phyloP scores from a whole-genome alignment of 2,113 vertebrate genomes.

The Elanoides forficatus region DNA sequence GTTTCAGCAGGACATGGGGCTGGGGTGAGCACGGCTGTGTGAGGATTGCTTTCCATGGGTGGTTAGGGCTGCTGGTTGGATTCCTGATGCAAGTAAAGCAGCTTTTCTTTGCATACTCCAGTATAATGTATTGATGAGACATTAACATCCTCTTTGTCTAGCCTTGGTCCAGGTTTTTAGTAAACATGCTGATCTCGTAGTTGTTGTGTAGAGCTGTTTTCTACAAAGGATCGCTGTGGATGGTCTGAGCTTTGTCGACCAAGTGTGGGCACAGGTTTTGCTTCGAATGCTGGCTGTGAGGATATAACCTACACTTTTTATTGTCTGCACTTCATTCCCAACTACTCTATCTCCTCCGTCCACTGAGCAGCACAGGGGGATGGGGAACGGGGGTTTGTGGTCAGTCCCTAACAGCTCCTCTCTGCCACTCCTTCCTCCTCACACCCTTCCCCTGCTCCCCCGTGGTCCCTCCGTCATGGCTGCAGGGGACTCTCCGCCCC shows the following conservation, averaged over 20 bases:
- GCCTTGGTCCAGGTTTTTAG: neutral
- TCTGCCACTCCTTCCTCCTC: neutral
- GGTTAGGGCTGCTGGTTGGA: neutral
- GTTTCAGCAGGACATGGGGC: neutral
- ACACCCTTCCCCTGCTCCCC: no score
- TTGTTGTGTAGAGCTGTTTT: neutral
- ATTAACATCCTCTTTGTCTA: neutral
- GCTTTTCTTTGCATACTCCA: neutral
- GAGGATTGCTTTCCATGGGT: neutral
- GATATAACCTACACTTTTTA: neutral
- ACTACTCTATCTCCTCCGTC: neutral
- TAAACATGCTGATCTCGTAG: neutral
- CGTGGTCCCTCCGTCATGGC: neutral
- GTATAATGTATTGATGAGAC: neutral
- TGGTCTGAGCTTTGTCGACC: neutral
- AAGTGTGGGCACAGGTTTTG: neutral
- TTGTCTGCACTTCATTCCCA: neutral
- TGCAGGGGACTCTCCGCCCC: no score
- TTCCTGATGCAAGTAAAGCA: neutral
- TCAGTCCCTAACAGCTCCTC: neutral
- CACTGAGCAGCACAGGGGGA: neutral
- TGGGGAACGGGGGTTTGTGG: accelerated
- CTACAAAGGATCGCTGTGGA: neutral
- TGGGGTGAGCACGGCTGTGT: no score
- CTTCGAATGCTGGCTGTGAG: neutral